Percentiles rank a stretch among this genome's conserved stretches.
Conservation (phyloP, 2,797 vertebrate species). For the Valencia hispanica region DNA sequence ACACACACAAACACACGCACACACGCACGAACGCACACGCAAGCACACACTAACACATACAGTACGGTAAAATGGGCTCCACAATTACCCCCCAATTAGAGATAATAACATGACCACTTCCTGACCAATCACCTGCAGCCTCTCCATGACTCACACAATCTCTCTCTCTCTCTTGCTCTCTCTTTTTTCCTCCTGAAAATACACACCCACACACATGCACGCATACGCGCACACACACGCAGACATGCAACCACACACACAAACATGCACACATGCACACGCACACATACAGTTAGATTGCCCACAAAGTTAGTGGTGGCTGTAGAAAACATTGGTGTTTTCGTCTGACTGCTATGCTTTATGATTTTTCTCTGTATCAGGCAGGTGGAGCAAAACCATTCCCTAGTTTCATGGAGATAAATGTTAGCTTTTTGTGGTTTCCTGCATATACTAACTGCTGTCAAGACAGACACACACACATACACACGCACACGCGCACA, state of each 20-base stretch:
- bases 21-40: conserved; percentile 53
- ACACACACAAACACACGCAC: conserved; percentile 52
- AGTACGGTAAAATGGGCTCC: conserved; percentile 67
- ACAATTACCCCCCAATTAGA: conserved; percentile 81
- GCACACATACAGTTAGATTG: conserved; percentile 49
- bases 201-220: conserved; percentile 7
- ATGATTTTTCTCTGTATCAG: conserved; percentile 69
- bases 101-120: conserved; percentile 82
- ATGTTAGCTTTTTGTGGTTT: conserved; percentile 80
- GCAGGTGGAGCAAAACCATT: conserved; percentile 70
- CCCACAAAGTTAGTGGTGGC: conserved; percentile 72
- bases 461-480: conserved; percentile 36
- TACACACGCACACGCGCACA: conserved; percentile 4
- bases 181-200: conserved; percentile 14
- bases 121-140: conserved; percentile 81
- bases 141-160: conserved; percentile 68
- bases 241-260: no score
- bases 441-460: conserved; percentile 64
- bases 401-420: conserved; percentile 74
- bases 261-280: not conserved
- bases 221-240: no score
- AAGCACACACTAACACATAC: conserved; percentile 50
- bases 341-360: conserved; percentile 63
- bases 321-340: conserved; percentile 69
- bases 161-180: conserved; percentile 12